Percentiles rank a stretch among this genome's conserved stretches.
phyloP scores from a whole-genome alignment of 2,888 invertebrate genomes.

The Sericinus montela region DNA sequence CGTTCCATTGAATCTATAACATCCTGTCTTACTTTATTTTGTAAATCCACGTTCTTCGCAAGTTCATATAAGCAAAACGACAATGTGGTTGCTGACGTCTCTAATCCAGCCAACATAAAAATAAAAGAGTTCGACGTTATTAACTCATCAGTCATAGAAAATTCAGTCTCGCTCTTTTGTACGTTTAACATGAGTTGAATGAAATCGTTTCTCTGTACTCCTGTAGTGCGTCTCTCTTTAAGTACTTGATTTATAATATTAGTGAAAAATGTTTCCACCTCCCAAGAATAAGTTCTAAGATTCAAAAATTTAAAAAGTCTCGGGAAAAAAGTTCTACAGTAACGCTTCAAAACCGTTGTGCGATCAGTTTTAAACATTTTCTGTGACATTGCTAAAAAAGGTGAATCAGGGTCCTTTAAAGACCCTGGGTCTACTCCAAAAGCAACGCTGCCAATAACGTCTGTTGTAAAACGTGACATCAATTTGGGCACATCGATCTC shows the following conservation, averaged over 20 bases:
- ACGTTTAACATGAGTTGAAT: constrained; percentile 71
- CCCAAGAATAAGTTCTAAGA: constrained; percentile 58
- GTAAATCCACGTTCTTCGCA: constrained; percentile 58
- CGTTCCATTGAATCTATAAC: constrained; percentile 50
- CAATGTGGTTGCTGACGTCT: constrained; percentile 64
- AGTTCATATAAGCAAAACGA: constrained; percentile 69
- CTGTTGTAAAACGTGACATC: constrained; percentile 65
- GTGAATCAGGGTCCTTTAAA: constrained; percentile 56
- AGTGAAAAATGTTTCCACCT: constrained; percentile 64
- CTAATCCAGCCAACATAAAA: constrained; percentile 72
- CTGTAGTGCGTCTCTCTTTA: constrained; percentile 51
- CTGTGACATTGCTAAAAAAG: constrained; percentile 65
- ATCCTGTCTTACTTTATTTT: constrained; percentile 53
- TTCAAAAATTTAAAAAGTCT: constrained; percentile 63
- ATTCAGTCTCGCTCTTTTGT: constrained; percentile 52
- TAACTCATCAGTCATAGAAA: constrained; percentile 66
- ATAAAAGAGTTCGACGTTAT: constrained; percentile 74
- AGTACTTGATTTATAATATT: constrained; percentile 63
- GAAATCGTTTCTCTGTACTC: constrained; percentile 57
- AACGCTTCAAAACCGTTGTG: constrained; percentile 57
- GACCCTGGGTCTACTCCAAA: constrained; percentile 68
- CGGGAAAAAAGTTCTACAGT: constrained; percentile 65
- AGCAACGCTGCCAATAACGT: constrained; percentile 70
- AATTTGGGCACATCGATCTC: constrained; percentile 58
- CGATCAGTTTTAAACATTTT: constrained; percentile 67